Evolutionary conservation across 2,888 invertebrate species (phyloP), one percentile per base, ranked within the genome.

Genomic region (Hydroisotoma schaefferi): DNA sequence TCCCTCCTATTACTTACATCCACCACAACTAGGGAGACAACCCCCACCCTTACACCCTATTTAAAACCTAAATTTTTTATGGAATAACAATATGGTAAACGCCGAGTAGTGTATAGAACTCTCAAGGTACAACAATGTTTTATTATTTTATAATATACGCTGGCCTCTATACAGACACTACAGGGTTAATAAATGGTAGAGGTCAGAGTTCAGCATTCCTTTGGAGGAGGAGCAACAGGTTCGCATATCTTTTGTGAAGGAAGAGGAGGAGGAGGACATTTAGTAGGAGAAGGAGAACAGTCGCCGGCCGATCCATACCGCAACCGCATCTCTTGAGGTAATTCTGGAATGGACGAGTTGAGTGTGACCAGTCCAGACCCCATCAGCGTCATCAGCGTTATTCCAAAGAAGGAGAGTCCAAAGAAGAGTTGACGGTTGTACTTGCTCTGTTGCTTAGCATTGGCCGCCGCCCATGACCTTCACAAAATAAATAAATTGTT

Each of bases 361-460:
- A 46, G 46, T 5, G 46, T 46, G 6, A 46, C 46, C 22, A 46
- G 25, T 4, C 46, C 46, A 5, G 46, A 46, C 6, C 25, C 4
- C 23, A 23, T 8, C 6, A 46, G 22, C 5, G 15, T 15, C 6
- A 25, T 23, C 22, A 57, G 5, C 12, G 60, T 58, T 29, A 60
- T 12, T 8, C 48, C 4, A 26, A 57, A 58, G 26, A 54, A 61
- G 12, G 38, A 27, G 8, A 52, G 10, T 8, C 64, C 64, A 15
- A 61, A 1, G 3, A 46, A 28, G 12, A 64, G 40, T 23, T 64
- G 64, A 15, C 25, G 54, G 26, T 53, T 64, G 48, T 55, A 55
- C 28, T 38, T 57, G n/a, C 46, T 48, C 18, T 61, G 51, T 10
- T 44, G 22, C 23, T 20, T 29, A 25, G 38, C 43, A 38, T 52